Percentiles rank a stretch among this genome's conserved stretches.
These are phyloP conservation scores for Lottia gigantea DNA, from an alignment of 2,888 invertebrate genomes.

Conservation along the genomic window DNA sequence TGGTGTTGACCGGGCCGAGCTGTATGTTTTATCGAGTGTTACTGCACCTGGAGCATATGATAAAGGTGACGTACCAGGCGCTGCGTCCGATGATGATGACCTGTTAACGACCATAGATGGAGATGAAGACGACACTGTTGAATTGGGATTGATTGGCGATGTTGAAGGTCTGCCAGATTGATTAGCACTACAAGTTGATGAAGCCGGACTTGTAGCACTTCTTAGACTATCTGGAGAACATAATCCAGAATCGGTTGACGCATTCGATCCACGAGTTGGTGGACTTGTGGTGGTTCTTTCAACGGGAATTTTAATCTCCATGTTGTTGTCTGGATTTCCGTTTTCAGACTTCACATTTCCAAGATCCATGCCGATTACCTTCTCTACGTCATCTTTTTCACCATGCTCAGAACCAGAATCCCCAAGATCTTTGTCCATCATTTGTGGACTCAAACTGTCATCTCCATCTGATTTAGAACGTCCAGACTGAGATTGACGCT, in stretches of 20 bases:
- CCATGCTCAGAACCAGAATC: constrained; percentile 11
- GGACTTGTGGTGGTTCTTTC: constrained; percentile 26
- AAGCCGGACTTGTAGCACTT: constrained; percentile 37
- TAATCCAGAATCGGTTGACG: constrained; percentile 34
- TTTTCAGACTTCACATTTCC: constrained; percentile 12
- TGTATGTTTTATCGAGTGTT: background rate
- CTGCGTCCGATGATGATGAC: constrained; percentile 1
- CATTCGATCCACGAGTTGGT: constrained; percentile 31
- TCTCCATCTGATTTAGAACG: constrained; percentile 39
- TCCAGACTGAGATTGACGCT: constrained; percentile 55
- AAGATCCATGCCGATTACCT: constrained; percentile 10
- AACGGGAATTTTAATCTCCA: constrained; percentile 15
- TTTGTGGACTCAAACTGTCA: constrained; percentile 5
- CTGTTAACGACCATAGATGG: background rate
- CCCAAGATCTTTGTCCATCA: constrained; percentile 19
- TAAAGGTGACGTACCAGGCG: constrained; percentile 6
- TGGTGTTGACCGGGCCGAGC: background rate
- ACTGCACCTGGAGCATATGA: background rate
- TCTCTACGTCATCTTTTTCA: constrained; percentile 15
- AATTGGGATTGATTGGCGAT: constrained; percentile 13
- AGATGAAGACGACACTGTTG: background rate
- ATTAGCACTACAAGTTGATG: constrained; percentile 22
- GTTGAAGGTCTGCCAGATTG: constrained; percentile 12
- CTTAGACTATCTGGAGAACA: constrained; percentile 39
- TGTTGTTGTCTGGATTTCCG: constrained; percentile 12